Conservation (phyloP, 2,888 invertebrate genomes). For the Yponomeuta plumbellus region DNA sequence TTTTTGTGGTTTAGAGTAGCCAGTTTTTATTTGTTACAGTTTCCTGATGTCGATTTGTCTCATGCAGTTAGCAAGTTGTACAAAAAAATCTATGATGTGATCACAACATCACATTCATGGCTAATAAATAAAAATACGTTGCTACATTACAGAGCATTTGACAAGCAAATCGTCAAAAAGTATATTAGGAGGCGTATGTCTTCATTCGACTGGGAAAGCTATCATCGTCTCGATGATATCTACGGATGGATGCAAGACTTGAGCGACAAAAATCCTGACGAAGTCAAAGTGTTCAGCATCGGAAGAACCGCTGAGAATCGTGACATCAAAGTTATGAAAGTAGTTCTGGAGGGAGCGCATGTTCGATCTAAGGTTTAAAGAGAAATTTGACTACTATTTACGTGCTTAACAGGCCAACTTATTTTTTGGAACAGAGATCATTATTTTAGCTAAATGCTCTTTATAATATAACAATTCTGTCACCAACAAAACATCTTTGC, state of each 20-base stretch:
- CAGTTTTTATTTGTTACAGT: no score
- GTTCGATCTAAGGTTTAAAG: slow-evolving; percentile 22
- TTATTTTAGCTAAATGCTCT: no score
- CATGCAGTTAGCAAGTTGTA: no score
- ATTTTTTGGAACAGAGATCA: no score
- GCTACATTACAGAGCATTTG: slow-evolving; percentile 39
- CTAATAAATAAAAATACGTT: no score
- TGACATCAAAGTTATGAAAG: slow-evolving; percentile 42
- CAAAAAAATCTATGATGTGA: no score
- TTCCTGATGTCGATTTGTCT: no score
- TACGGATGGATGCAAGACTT: slow-evolving; percentile 75
- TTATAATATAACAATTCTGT: no score
- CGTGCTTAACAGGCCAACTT: no score
- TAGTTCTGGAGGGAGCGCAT: slow-evolving; percentile 30
- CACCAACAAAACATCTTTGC: no score
- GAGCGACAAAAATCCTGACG: slow-evolving; percentile 47
- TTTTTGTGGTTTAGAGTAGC: no score
- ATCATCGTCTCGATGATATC: slow-evolving; percentile 76
- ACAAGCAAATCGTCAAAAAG: slow-evolving; percentile 46
- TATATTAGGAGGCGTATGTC: slow-evolving; percentile 50
- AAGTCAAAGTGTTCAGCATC: slow-evolving; percentile 47
- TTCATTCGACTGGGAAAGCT: slow-evolving; percentile 71
- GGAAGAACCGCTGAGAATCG: slow-evolving; percentile 60
- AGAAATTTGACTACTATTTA: not conserved
- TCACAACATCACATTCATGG: no score